phyloP scores from a whole-genome alignment of 1,140 invertebrate genomes.

The Orius insidiosus region DNA sequence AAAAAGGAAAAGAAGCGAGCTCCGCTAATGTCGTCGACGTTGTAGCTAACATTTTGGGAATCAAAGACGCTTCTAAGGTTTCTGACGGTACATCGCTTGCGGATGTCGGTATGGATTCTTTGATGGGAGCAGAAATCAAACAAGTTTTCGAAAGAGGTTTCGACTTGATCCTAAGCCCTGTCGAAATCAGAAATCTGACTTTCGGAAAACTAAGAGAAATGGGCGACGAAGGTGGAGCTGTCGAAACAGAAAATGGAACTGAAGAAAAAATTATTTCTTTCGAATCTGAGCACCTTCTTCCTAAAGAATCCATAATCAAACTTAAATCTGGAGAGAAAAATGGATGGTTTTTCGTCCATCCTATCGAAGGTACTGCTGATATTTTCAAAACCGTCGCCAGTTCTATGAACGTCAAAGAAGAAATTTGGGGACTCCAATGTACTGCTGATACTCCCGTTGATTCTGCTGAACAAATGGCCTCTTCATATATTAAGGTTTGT shows the following conservation, averaged over 20 bases:
- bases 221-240: constrained; percentile 1
- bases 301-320: constrained; percentile 40
- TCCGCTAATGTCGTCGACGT: constrained; percentile 46
- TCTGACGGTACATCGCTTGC: constrained; percentile 56
- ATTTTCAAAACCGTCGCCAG: constrained; percentile 49
- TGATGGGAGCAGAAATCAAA: constrained; percentile 97
- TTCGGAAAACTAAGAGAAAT: constrained; percentile 55
- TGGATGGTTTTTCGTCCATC: constrained; percentile 54
- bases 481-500: constrained; percentile 51
- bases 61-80: constrained; percentile 66
- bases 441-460: constrained; percentile 51
- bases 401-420: constrained; percentile 38
- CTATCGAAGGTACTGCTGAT: constrained; percentile 75
- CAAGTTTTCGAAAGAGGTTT: constrained; percentile 86
- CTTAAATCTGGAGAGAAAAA: constrained; percentile 32
- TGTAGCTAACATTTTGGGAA: constrained; percentile 56
- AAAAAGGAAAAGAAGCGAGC: constrained; percentile 26
- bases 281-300: constrained; percentile 37
- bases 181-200: constrained; percentile 71
- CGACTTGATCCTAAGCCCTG: constrained; percentile 70
- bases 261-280: constrained; percentile 9
- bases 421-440: constrained; percentile 83
- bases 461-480: constrained; percentile 55
- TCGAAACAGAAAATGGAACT: constrained; percentile 5
- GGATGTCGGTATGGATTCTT: constrained; percentile 90